Evolutionary conservation across 2,113 vertebrate species (phyloP).

Genomic region (Zosterops pallidus): DNA sequence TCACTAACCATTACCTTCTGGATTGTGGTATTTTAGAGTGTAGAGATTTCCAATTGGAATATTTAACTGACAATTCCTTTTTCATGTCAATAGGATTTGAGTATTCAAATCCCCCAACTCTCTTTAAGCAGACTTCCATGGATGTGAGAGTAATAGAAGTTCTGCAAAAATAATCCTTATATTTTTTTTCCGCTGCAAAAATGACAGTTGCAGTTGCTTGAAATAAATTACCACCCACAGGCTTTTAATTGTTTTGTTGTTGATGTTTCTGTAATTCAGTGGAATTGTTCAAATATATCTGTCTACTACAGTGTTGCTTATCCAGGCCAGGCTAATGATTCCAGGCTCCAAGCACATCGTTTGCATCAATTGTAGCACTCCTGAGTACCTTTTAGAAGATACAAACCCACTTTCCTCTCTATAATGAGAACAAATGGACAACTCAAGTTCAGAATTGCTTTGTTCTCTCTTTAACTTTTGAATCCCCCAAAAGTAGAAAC

Average conservation of each 20-base stretch:
- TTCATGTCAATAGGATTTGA: neutral
- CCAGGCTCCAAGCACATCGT: neutral
- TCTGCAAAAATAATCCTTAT: neutral
- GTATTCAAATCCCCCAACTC: neutral
- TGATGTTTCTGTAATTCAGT: neutral
- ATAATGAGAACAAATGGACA: slow-evolving; percentile 12
- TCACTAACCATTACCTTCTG: neutral
- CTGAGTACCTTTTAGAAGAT: neutral
- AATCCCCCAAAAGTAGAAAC: fast-evolving
- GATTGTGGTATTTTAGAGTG: neutral
- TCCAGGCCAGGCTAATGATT: neutral
- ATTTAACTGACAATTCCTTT: neutral
- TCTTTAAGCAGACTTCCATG: neutral
- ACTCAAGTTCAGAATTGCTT: neutral
- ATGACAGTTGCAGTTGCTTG: neutral
- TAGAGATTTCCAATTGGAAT: neutral
- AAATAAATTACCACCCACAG: neutral
- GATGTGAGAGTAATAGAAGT: neutral
- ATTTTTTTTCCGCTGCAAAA: neutral
- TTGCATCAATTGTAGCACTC: neutral
- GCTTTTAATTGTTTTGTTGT: slow-evolving; percentile 4
- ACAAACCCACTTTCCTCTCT: neutral
- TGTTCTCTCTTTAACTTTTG: neutral
- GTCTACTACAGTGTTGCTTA: neutral
- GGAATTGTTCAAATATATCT: neutral